Evolutionary conservation across 2,888 invertebrate genomes (phyloP), one percentile per base, ranked within the genome.

Genomic region (Caenorhabditis japonica): DNA sequence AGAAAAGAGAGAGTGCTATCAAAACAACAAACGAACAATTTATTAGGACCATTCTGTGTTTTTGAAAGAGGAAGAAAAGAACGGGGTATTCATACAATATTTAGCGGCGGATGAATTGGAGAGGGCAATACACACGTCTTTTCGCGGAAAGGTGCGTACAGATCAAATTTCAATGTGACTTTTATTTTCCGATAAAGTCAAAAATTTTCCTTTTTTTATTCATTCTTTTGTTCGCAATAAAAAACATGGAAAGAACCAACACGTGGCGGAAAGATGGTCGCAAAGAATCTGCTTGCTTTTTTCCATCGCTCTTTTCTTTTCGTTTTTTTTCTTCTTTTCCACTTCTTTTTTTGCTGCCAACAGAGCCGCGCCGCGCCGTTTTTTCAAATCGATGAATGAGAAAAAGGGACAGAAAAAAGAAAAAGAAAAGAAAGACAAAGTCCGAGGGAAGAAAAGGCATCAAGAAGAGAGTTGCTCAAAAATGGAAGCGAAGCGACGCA

Each of bases 41-140:
- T 56, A 64, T 64, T 41, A 56, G 64, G 27, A 25, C 62, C 53
- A 62, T 62, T 53, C 46, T n/a, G 46, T 62, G 62, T 64, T 55
- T 64, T 47, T 33, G 38, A 41, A 41, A 44, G 51, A 44, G 25
- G n/a, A 17, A 19, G n/a, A 41, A 19, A 44, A 17, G 17, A 34
- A 38, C 25, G 43, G 13, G 34, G 43, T n/a, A 39, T 17, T 30
- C 8, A 17, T 5, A 43, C 21, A 55, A 64, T 38, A 56, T 46
- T 36, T 46, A 49, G 49, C 25, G 5, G 46, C 13, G 39, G 55
- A 41, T 34, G 56, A 53, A 41, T 36, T 66, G 47, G 30, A 30
- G 23, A 39, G 36, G 30, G 34, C 21, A 27, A 49, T n/a, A n/a
- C n/a, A n/a, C n/a, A n/a, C n/a, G n/a, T n/a, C n/a, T n/a, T n/a